phyloP scores from a whole-genome alignment of 1,140 invertebrate genomes.

The Medauroidea extradentata region DNA sequence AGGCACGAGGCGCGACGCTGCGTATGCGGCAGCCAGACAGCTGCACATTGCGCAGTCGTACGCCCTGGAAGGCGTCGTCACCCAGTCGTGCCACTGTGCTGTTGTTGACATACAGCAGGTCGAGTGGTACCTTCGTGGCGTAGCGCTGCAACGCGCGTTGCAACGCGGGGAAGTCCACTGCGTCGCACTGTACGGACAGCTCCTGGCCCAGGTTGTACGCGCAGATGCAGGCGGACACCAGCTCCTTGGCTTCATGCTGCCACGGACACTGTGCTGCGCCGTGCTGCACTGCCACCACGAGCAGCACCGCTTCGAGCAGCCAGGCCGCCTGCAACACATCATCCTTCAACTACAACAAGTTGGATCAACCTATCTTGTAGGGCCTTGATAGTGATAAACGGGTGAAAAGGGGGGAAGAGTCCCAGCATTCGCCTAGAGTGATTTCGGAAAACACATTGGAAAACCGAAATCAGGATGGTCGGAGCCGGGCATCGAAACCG shows the following conservation, averaged over 20 bases:
- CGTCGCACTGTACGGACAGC: conserved; percentile 84
- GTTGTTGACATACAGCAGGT: conserved; percentile 86
- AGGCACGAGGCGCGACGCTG: conserved; percentile 65
- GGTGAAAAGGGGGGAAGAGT: too few species aligned
- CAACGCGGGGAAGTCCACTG: conserved; percentile 73
- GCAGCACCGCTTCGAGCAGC: conserved; percentile 25
- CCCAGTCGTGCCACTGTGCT: conserved; percentile 62
- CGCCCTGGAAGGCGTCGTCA: conserved; percentile 63
- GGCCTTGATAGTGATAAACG: too few species aligned
- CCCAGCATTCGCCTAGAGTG: too few species aligned
- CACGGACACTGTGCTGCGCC: conserved; percentile 74
- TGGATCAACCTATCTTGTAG: too few species aligned
- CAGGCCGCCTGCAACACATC: conserved; percentile 5
- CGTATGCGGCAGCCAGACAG: conserved; percentile 77
- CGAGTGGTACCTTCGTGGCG: conserved; percentile 60
- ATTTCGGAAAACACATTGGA: too few species aligned
- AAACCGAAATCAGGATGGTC: too few species aligned
- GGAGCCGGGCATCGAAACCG: too few species aligned
- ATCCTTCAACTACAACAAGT: too few species aligned
- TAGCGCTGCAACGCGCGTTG: conserved; percentile 65
- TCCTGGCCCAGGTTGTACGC: conserved; percentile 76
- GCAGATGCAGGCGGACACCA: conserved; percentile 80
- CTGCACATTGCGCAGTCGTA: conserved; percentile 80
- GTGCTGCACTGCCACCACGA: conserved; percentile 2
- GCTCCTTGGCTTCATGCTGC: conserved; percentile 51